Percentiles rank a stretch among this genome's conserved stretches.
Conservation (phyloP, 2,888 invertebrate species). For the Seladonia tumulorum region DNA sequence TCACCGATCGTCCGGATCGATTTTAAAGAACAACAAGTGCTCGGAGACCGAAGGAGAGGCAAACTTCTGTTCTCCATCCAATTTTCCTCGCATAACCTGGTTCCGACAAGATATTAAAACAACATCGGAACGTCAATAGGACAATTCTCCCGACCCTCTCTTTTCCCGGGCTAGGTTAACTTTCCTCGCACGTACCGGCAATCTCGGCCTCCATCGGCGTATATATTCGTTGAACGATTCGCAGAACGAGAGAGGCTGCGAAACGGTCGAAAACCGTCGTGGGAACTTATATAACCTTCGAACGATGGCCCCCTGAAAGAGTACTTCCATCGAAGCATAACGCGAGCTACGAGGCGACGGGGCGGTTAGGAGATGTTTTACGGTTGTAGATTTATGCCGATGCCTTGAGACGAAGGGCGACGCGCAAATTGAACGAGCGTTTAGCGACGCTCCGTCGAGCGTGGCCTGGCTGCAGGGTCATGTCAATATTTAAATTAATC, state of each 20-base stretch:
- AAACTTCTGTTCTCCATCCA: neutral
- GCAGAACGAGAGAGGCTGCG: conserved; percentile 14
- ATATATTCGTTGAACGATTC: conserved; percentile 26
- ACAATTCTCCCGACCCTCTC: conserved; percentile 18
- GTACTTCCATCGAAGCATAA: conserved; percentile 33
- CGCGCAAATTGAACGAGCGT: conserved; percentile 75
- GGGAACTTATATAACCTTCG: conserved; percentile 29
- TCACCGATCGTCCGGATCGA: neutral
- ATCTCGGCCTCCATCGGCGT: conserved; percentile 34
- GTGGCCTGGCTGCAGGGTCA: conserved; percentile 73
- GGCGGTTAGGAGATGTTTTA: conserved; percentile 61
- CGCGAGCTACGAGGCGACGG: conserved; percentile 32
- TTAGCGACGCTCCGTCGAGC: conserved; percentile 76
- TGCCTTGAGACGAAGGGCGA: conserved; percentile 68
- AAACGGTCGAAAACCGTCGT: conserved; percentile 35
- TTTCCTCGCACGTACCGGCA: conserved; percentile 37
- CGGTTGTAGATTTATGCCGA: conserved; percentile 67
- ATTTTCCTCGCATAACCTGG: conserved; percentile 2
- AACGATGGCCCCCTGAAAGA: conserved; percentile 39
- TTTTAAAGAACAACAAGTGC: neutral
- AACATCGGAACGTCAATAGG: conserved; percentile 28
- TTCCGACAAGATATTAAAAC: conserved; percentile 16
- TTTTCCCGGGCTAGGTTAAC: neutral
- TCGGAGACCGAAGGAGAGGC: neutral
- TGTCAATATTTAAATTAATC: conserved; percentile 80